Base-by-base conservation (phyloP, 2,113 vertebrate species). In the Gymnocephalus cernua region DNA sequence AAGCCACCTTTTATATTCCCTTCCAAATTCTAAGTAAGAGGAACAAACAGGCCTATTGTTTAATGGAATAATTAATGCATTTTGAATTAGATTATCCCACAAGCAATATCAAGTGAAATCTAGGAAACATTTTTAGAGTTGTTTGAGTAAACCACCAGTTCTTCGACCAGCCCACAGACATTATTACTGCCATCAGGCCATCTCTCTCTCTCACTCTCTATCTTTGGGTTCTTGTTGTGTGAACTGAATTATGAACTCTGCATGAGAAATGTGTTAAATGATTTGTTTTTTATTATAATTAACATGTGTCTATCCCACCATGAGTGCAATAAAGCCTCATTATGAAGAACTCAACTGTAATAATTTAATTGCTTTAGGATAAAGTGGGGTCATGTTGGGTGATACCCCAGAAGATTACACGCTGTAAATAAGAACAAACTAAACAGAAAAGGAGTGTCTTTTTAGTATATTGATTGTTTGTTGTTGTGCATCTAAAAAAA, bases 321-420 rank as follows among this genome's bases (percentile, higher is more conserved):
- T 35, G 54, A 19, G 54, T 74, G 65, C 70, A 79, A 75, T 83
- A 70, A 83, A 82, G 71, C 23, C 16, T 58, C 13, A 76, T 73
- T 84, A 74, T 62, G 80, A 59, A 82, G 74, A 88, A 73, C 69
- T 88, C 78, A 79, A 68, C 81, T 75, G 83, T 69, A 75, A 87
- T 79, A 47, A 83, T 89, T 89, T 80, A 85, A 88, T 85, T 65
- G n/a, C 65, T 19, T 45, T 62, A 72, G 27, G 19, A 82, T 77
- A 50, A 79, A 67, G 64, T 13, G 44, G 57, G 76, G 72, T 80
- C 80, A 75, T 51, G 16, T 64, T 35, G 51, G 83, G 68, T 80
- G 51, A 90, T 61, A 80, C 63, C 69, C 27, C 32, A 53, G 56
- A 48, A 62, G 75, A 67, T 67, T 59, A 61, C 35, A 76, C 12